phyloP scores from a whole-genome alignment of 2,888 invertebrate species.

The Eristalis intricaria region DNA sequence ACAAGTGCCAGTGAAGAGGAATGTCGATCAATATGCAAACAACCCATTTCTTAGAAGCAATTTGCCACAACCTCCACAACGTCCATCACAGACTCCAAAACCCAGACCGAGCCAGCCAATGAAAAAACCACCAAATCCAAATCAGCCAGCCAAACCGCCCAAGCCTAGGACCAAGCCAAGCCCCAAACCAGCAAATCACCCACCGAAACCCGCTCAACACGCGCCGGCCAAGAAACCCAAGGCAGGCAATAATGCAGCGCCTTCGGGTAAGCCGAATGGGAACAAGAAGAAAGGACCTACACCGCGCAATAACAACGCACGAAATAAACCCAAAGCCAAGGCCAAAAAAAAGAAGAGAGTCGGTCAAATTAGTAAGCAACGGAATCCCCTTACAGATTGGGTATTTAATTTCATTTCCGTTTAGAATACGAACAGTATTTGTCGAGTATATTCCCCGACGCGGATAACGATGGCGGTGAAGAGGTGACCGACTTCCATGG shows the following conservation, averaged over 20 bases:
- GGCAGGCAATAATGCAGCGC: too few species aligned
- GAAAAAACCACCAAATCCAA: neutral
- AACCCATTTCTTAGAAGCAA: neutral
- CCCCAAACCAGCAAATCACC: neutral
- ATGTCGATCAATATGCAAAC: neutral
- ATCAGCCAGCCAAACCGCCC: neutral
- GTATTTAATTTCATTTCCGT: neutral
- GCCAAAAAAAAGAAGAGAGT: slow-evolving; percentile 40
- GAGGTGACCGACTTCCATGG: slow-evolving; percentile 78
- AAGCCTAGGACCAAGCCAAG: neutral
- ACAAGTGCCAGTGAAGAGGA: neutral
- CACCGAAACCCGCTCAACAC: neutral
- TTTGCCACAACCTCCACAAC: neutral
- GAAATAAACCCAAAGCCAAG: neutral
- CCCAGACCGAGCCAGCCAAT: neutral
- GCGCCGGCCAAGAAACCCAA: too few species aligned
- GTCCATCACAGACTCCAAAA: neutral
- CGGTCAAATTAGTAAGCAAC: slow-evolving; percentile 54
- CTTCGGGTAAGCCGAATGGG: neutral
- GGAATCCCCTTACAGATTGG: neutral
- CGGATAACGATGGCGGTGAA: slow-evolving; percentile 76
- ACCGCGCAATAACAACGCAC: neutral
- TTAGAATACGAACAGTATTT: slow-evolving; percentile 79
- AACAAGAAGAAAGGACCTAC: slow-evolving; percentile 19
- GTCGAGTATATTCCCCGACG: slow-evolving; percentile 76